Evolutionary conservation across 2,797 vertebrate genomes (phyloP).

Genomic region (Sphaeramia orbicularis): DNA sequence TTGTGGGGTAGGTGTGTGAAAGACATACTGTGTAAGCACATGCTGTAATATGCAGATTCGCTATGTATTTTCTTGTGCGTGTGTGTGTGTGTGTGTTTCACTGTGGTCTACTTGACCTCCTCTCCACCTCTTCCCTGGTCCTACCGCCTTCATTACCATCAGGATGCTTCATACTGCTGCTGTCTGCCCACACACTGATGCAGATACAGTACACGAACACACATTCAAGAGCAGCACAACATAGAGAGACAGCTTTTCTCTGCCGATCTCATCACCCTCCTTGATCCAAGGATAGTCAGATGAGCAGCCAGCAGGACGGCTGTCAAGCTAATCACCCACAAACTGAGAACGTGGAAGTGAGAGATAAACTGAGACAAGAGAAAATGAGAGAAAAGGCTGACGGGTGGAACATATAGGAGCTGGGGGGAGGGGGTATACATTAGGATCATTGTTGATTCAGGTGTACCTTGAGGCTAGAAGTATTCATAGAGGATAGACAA

Average conservation of each 20-base stretch:
- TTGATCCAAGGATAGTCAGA: slow-evolving; percentile 42
- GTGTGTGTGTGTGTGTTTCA: slow-evolving; percentile 24
- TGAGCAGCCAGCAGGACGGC: slow-evolving; percentile 34
- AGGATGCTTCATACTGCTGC: slow-evolving; percentile 61
- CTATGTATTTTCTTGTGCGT: slow-evolving; percentile 3
- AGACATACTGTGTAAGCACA: slow-evolving; percentile 2
- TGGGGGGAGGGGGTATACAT: not conserved
- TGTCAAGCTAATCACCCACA: slow-evolving; percentile 50
- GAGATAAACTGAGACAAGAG: slow-evolving; percentile 1
- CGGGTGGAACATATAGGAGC: not conserved
- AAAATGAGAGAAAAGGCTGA: not conserved
- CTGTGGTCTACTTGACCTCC: slow-evolving; percentile 74
- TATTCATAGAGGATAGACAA: not conserved
- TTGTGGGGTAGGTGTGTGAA: slow-evolving; percentile 6
- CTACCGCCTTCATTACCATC: slow-evolving; percentile 68
- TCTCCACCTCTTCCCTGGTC: slow-evolving; percentile 64
- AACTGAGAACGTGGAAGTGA: slow-evolving; percentile 28
- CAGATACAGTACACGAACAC: slow-evolving; percentile 25
- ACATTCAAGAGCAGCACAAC: slow-evolving; percentile 11
- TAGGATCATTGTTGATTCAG: not conserved
- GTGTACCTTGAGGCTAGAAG: not conserved
- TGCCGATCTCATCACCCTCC: slow-evolving; percentile 42
- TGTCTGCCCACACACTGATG: slow-evolving; percentile 63
- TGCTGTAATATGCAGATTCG: slow-evolving; percentile 18
- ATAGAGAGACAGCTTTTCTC: slow-evolving; percentile 26